A percentile compares a stretch with the other conserved stretches of the same genome.
phyloP scores from a whole-genome alignment of 2,888 invertebrate species.

The Serripes groenlandicus region DNA sequence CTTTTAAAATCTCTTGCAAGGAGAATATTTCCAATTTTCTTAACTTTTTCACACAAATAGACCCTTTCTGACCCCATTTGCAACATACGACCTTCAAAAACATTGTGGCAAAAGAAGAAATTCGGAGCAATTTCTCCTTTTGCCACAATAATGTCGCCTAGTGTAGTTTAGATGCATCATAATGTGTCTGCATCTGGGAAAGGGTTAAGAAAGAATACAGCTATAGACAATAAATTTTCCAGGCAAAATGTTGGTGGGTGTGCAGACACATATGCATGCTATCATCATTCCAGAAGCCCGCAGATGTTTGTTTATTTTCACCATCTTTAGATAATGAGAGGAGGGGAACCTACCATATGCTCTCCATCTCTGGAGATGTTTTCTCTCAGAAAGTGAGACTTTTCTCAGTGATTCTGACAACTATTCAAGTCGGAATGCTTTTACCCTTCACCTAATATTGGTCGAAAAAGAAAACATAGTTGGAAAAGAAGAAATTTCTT shows the following conservation, averaged over 20 bases:
- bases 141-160: background rate
- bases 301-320: slow-evolving; percentile 48
- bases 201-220: background rate
- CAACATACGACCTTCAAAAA: background rate
- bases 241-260: background rate
- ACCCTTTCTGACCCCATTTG: background rate
- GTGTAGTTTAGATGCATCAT: background rate
- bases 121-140: background rate
- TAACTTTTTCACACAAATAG: too few relatives aligned
- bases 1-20: too few relatives aligned
- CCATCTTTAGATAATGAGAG: slow-evolving; percentile 37
- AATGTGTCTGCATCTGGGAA: background rate
- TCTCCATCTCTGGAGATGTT: slow-evolving; percentile 9
- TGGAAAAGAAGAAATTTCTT: too few relatives aligned
- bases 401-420: too few relatives aligned
- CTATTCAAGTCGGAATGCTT: too few relatives aligned
- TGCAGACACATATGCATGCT: slow-evolving; percentile 11
- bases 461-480: too few relatives aligned
- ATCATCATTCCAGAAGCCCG: slow-evolving; percentile 22
- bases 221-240: background rate
- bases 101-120: background rate
- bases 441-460: too few relatives aligned
- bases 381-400: too few relatives aligned
- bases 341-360: slow-evolving; percentile 27
- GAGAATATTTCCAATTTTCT: too few relatives aligned